These are phyloP conservation scores for Zygaena filipendulae DNA, from an alignment of 2,888 invertebrate species.

Conservation along the genomic window DNA sequence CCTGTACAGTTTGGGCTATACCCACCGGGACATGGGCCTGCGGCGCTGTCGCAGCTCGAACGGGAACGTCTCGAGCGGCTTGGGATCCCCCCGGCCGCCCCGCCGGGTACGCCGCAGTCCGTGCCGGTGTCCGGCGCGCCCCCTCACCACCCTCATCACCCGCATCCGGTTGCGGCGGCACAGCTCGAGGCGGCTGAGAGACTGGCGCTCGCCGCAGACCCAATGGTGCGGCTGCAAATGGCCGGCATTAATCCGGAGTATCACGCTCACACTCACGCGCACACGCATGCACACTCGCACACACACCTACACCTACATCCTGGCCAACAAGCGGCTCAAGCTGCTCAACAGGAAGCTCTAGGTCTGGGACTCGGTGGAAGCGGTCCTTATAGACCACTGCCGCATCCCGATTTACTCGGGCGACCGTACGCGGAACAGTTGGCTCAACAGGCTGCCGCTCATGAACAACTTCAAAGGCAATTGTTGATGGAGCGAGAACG, in stretches of 20 bases:
- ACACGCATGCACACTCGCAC: slow-evolving; percentile 92
- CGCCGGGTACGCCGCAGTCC: slow-evolving; percentile 51
- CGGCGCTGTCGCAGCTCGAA: slow-evolving; percentile 82
- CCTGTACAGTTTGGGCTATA: slow-evolving; percentile 80
- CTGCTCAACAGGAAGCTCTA: slow-evolving; percentile 75
- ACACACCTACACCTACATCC: slow-evolving; percentile 85
- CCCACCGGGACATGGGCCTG: slow-evolving; percentile 76
- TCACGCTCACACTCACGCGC: slow-evolving; percentile 93
- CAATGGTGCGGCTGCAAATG: slow-evolving; percentile 94
- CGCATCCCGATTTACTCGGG: slow-evolving; percentile 81
- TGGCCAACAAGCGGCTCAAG: slow-evolving; percentile 74
- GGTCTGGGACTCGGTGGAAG: slow-evolving; percentile 47
- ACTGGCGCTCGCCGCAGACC: slow-evolving; percentile 87
- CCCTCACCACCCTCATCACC: slow-evolving; percentile 68
- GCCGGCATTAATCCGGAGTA: slow-evolving; percentile 89
- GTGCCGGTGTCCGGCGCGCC: slow-evolving; percentile 66
- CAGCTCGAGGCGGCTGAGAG: slow-evolving; percentile 82
- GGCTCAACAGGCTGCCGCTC: slow-evolving; percentile 82
- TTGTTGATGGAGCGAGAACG: slow-evolving; percentile 85
- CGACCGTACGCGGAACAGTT: slow-evolving; percentile 85
- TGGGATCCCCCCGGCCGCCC: slow-evolving; percentile 76
- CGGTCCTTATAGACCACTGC: slow-evolving; percentile 72
- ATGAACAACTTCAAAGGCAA: slow-evolving; percentile 88
- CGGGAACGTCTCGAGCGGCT: slow-evolving; percentile 87
- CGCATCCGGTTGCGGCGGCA: slow-evolving; percentile 64